Conservation (phyloP, 2,888 invertebrate genomes). For the Oxyteleia sp. region DNA sequence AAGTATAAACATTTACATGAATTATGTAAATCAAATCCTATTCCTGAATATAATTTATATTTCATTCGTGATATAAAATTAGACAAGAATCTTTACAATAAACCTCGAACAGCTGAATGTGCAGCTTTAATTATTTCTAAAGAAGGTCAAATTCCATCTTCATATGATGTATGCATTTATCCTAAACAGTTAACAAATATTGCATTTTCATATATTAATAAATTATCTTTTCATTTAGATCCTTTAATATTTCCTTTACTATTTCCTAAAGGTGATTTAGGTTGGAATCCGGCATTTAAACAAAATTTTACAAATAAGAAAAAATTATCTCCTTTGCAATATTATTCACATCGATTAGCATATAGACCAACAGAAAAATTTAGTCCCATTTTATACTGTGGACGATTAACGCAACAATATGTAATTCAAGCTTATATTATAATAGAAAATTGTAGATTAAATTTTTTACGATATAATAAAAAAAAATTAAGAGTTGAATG, state of each 20-base stretch:
- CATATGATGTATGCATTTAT: constrained; percentile 17
- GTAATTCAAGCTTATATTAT: constrained; percentile 4
- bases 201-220: too few relatives aligned
- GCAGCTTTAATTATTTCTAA: constrained; percentile 7
- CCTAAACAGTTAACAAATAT: too few relatives aligned
- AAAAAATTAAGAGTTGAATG: too few relatives aligned
- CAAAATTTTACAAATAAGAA: too few relatives aligned
- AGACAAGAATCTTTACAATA: not conserved
- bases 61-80: not conserved
- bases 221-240: constrained; percentile 10
- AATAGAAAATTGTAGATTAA: constrained; percentile 9
- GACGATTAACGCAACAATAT: constrained; percentile 5
- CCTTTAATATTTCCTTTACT: too few relatives aligned
- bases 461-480: too few relatives aligned
- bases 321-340: too few relatives aligned
- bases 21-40: not conserved
- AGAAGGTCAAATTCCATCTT: not conserved
- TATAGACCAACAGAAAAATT: constrained; percentile 1
- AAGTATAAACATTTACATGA: constrained; percentile 14
- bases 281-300: too few relatives aligned
- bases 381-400: constrained; percentile 1
- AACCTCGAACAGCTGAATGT: constrained; percentile 9
- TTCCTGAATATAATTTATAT: constrained; percentile 22
- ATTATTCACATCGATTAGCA: too few relatives aligned
- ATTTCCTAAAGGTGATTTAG: too few relatives aligned